phyloP scores from a whole-genome alignment of 2,888 invertebrate species.

The Athrips mouffetella region DNA sequence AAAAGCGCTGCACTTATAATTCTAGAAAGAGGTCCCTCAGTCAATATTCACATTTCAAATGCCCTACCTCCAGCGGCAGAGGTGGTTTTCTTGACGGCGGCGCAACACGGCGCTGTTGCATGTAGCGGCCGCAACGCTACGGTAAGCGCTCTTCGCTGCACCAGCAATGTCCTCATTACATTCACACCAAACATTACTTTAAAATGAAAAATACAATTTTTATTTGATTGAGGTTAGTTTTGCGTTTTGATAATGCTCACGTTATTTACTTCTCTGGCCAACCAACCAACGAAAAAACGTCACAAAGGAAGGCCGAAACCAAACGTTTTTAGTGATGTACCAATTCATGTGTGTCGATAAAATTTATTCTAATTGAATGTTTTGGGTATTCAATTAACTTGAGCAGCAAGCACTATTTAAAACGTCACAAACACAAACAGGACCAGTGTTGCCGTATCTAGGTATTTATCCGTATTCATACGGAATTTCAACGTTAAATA shows the following conservation, averaged over 20 bases:
- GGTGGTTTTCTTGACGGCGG: conserved; percentile 65
- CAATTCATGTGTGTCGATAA: not conserved
- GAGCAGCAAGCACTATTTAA: not conserved
- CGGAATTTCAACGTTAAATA: too few relatives aligned
- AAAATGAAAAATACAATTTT: not conserved
- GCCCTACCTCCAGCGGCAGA: conserved; percentile 68
- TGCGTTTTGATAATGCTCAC: not conserved
- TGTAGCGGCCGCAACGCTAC: conserved; percentile 28
- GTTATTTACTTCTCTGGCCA: not conserved
- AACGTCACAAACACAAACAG: too few relatives aligned
- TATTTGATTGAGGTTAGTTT: conserved; percentile 4
- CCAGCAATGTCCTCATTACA: conserved; percentile 27
- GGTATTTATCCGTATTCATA: too few relatives aligned
- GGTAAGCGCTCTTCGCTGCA: conserved; percentile 25
- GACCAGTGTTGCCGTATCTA: not conserved
- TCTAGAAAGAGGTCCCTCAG: not conserved
- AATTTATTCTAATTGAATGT: not conserved
- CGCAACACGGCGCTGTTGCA: conserved; percentile 39
- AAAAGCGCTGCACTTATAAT: too few relatives aligned
- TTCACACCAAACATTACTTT: conserved; percentile 15
- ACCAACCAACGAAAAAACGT: not conserved
- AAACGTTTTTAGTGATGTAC: conserved; percentile 3
- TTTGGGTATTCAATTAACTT: not conserved
- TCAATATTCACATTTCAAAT: too few relatives aligned
- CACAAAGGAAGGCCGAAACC: not conserved